Base-by-base conservation (phyloP, 2,797 vertebrate species). In the Forpus xanthops region DNA sequence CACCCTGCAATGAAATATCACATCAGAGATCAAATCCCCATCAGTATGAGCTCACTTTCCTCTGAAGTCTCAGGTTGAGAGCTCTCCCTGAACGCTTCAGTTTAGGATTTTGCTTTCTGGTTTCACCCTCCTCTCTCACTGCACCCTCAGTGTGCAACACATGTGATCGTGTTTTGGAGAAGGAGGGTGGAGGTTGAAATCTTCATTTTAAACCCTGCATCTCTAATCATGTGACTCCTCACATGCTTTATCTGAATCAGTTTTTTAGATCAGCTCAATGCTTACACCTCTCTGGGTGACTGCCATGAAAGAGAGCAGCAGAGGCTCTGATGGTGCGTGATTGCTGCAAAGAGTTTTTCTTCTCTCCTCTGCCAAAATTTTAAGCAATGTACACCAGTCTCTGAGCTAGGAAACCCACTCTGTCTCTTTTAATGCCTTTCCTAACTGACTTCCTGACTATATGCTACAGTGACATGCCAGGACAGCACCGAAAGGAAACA, bases 161-260 rank as follows among this genome's bases (percentile, higher is more conserved):
- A 44, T 2, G 2, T 39, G 56, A n/a, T 25, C 2, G 0, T 27
- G 31, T 50, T 90, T 73, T 68, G 50, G 31, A 77, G 55, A 65
- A 70, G 47, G 53, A 77, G 0, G 1, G 37, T 39, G 53, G 30
- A 50, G 24, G 11, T 27, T 11, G 41, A 90, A 92, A 84, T n/a
- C 28, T 73, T 76, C 1, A 1, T 88, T 93, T 91, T 58, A 66
- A 84, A 79, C 6, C 9, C 44, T 89, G 49, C 31, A 42, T 86
- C 58, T 73, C 87, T 95, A 73, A 91, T 84, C 37, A 35, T 4
- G 11, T 27, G 50, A 86, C 72, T 81, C 44, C 37, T 79, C 78
- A 80, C 90, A 93, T 80, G 83, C 94, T 91, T 94, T 27, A 65
- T 49, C 67, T 82, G 44, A 66, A 89, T 80, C 60, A 70, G 74